phyloP scores from a whole-genome alignment of 2,888 invertebrate genomes.

The Tachina fera region DNA sequence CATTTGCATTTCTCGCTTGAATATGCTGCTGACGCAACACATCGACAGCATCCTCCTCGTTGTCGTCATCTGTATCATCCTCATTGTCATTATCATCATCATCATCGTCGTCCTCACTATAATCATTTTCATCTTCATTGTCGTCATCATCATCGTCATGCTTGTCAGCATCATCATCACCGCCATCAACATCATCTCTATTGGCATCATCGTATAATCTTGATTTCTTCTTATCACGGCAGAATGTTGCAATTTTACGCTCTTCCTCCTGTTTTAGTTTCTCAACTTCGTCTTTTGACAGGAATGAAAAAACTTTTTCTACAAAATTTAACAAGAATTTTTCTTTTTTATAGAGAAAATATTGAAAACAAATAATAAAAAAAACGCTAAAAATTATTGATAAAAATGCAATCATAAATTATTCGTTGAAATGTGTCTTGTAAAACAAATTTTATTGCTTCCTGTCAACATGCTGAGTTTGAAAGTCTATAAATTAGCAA shows the following conservation, averaged over 20 bases:
- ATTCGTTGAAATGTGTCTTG: constrained; percentile 1
- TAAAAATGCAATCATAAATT: constrained; percentile 28
- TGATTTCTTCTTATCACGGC: constrained; percentile 82
- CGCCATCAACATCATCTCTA: constrained; percentile 72
- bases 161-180: constrained; percentile 68
- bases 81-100: constrained; percentile 71
- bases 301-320: constrained; percentile 96
- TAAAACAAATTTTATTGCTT: constrained; percentile 7
- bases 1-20: constrained; percentile 60
- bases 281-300: constrained; percentile 96
- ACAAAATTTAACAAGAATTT: constrained; percentile 75
- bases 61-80: constrained; percentile 70
- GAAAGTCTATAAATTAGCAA: not conserved
- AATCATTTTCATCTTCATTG: constrained; percentile 67
- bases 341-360: constrained; percentile 39
- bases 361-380: not conserved
- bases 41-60: constrained; percentile 72
- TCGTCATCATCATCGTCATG: constrained; percentile 61
- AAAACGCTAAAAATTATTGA: not conserved
- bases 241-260: constrained; percentile 89
- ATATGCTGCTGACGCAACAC: constrained; percentile 67
- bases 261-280: constrained; percentile 97
- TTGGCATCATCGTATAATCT: constrained; percentile 80
- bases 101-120: constrained; percentile 60
- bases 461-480: constrained; percentile 11